These are phyloP conservation scores for Lepidurus couesii DNA, from an alignment of 1,140 invertebrate genomes.

Conservation along the genomic window DNA sequence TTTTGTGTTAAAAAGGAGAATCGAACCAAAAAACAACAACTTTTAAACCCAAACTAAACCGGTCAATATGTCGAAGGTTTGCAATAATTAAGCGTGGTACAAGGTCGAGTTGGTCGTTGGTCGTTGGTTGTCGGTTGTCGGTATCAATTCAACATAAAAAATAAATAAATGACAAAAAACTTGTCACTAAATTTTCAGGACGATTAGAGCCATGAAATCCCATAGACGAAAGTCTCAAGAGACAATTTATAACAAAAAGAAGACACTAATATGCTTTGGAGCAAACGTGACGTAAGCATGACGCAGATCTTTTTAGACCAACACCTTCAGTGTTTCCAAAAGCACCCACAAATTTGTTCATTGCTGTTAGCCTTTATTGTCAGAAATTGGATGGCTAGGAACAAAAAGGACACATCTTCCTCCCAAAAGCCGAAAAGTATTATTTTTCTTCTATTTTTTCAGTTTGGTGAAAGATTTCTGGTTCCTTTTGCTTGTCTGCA, in stretches of 20 bases:
- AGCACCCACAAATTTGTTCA: conserved; percentile 13
- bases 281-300: conserved; percentile 21
- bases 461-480: too few species aligned
- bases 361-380: conserved; percentile 5
- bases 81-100: too few species aligned
- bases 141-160: too few species aligned
- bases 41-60: neutral
- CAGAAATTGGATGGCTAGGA: neutral
- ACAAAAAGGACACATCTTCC: neutral
- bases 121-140: too few species aligned
- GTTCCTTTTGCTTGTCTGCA: too few species aligned
- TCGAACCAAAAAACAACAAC: neutral
- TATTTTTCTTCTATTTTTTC: too few species aligned
- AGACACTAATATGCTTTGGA: neutral
- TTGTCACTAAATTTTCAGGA: neutral
- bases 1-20: neutral
- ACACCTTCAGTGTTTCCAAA: neutral
- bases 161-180: too few species aligned
- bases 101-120: too few species aligned
- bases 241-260: neutral
- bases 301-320: neutral
- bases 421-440: neutral
- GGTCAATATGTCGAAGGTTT: too few species aligned
- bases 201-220: neutral
- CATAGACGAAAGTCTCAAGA: neutral